Evolutionary conservation across 2,113 vertebrate species (phyloP).

Genomic region (Rhinichthys klamathensis): DNA sequence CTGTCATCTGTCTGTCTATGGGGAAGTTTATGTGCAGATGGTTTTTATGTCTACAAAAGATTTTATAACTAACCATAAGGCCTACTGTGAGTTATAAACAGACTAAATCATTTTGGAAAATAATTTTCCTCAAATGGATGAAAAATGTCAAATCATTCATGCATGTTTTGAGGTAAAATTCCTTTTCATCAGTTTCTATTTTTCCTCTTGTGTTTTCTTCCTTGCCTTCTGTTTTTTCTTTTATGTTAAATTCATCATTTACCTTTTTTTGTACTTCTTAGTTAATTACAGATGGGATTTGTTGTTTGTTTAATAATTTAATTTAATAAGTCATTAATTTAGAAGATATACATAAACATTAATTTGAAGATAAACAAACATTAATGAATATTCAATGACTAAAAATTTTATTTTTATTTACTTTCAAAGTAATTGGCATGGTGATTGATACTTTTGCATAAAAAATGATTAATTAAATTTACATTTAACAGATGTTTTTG

Average conservation of each 20-base stretch:
- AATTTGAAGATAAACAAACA: background rate
- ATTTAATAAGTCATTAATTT: background rate
- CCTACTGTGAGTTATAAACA: background rate
- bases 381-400: constrained; percentile 12
- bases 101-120: constrained; percentile 27
- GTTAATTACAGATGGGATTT: constrained; percentile 18
- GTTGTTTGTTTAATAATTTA: background rate
- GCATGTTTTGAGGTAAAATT: background rate
- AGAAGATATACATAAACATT: constrained; percentile 29
- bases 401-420: background rate
- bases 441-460: background rate
- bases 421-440: constrained; percentile 8
- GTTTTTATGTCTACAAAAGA: constrained; percentile 39
- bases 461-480: background rate
- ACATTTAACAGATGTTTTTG: background rate
- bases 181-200: background rate
- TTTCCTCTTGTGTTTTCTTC: background rate
- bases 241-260: background rate
- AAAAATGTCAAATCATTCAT: background rate
- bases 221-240: background rate
- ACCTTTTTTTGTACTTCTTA: background rate
- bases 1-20: constrained; percentile 68
- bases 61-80: constrained; percentile 52
- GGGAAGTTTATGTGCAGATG: constrained; percentile 60
- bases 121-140: constrained; percentile 8